Base-by-base conservation (phyloP, 2,797 vertebrate genomes). In the Enteromius unitaeniatus region DNA sequence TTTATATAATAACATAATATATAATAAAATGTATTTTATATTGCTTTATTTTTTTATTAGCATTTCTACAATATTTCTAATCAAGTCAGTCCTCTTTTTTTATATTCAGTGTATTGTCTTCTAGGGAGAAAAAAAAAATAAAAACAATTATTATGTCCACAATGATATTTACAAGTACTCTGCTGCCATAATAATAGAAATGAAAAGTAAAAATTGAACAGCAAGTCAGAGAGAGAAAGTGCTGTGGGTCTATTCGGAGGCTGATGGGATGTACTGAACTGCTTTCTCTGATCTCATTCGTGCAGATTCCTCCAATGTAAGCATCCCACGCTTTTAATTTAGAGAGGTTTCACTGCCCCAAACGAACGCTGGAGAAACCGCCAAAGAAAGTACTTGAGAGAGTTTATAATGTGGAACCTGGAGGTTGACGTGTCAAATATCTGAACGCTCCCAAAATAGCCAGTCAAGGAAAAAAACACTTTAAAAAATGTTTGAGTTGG, bases 301-400 rank as follows among this genome's bases (percentile, higher is more conserved):
- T 93, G 94, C 93, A 92, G 94, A 92, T 89, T 90, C 91, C 87
- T 87, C 92, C 91, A 70, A 55, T 26, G 23, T 13, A 69, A 69
- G 49, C 78, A 69, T 34, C 15, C 34, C 49, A 80, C 2, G 51
- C 87, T 92, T 94, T 92, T 78, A 60, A 91, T 89, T 93, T 92
- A 86, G 89, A 90, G 91, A 90, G 88, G 76, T 85, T 90, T 86
- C 60, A 89, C 86, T 79, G 79, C 85, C 89, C 86, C 87, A 76
- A 67, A 70, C 73, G 6, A 53, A 53, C 67, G 82, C 89, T 86
- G 75, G 49, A 65, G 72, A 37, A 55, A 73, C 78, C 64, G 90
- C 91, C 93, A 92, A 93, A 93, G 90, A 88, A 90, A 92, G 93
- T 60, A 89, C 90, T 70, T n/a, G 9, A 72, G 89, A 58, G 42